A percentile compares a stretch with the other conserved stretches of the same genome.
These are phyloP conservation scores for Fistularia tabacaria DNA, from an alignment of 2,797 vertebrate species.

Conservation along the genomic window DNA sequence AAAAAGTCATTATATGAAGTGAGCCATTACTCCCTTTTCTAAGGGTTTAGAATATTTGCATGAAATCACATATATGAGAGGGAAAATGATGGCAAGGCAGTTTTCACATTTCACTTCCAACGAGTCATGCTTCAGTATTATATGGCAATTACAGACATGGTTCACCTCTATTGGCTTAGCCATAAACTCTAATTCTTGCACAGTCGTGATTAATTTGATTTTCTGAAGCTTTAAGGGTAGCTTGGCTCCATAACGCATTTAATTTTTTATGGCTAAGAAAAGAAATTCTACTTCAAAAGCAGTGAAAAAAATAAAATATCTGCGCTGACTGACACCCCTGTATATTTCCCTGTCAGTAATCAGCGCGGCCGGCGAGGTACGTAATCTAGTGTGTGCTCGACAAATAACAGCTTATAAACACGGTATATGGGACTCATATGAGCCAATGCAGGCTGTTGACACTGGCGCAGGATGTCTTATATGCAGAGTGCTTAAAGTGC, in stretches of 20 bases:
- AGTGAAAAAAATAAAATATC: conserved; percentile 17
- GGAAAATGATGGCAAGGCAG: conserved; percentile 64
- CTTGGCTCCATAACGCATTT: conserved; percentile 48
- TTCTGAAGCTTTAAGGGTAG: conserved; percentile 50
- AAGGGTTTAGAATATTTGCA: conserved; percentile 61
- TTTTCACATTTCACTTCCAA: conserved; percentile 68
- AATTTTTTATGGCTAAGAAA: conserved; percentile 33
- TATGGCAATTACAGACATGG: conserved; percentile 68
- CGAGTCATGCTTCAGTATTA: conserved; percentile 66
- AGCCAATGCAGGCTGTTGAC: background rate
- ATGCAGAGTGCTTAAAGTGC: conserved; percentile 38
- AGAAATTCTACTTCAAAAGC: conserved; percentile 46
- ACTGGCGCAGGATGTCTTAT: background rate
- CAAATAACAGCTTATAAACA: conserved; percentile 5
- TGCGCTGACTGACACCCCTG: background rate
- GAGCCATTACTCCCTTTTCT: conserved; percentile 50
- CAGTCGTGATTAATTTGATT: conserved; percentile 66
- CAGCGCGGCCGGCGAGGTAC: conserved; percentile 12
- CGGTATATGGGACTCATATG: background rate
- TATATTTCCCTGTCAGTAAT: conserved; percentile 7
- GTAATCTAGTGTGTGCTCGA: conserved; percentile 1
- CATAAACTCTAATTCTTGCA: conserved; percentile 63
- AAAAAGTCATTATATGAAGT: conserved; percentile 65
- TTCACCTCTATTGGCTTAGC: conserved; percentile 66
- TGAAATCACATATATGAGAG: conserved; percentile 65